Percentiles rank a stretch among this genome's conserved stretches.
phyloP scores from a whole-genome alignment of 2,888 invertebrate genomes.

The Agonopterix subpropinquella region DNA sequence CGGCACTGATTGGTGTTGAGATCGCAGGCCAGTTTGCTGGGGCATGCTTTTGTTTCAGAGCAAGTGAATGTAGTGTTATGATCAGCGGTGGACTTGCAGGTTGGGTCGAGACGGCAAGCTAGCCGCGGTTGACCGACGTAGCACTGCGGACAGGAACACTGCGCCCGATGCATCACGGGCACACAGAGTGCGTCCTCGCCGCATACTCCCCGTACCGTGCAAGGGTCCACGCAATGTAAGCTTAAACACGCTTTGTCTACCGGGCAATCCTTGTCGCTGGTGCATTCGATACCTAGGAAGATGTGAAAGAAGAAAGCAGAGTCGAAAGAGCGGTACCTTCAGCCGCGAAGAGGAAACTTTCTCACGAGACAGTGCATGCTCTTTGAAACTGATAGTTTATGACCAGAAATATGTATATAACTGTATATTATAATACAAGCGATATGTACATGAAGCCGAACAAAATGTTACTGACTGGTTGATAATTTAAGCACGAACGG shows the following conservation, averaged over 20 bases:
- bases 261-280: conserved; percentile 92
- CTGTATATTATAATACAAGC: conserved; percentile 77
- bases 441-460: conserved; percentile 78
- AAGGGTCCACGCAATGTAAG: conserved; percentile 93
- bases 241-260: conserved; percentile 94
- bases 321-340: conserved; percentile 86
- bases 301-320: conserved; percentile 76
- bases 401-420: conserved; percentile 69
- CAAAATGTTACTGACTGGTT: conserved; percentile 71
- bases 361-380: conserved; percentile 85
- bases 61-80: conserved; percentile 79
- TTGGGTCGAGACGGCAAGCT: conserved; percentile 86
- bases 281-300: conserved; percentile 89
- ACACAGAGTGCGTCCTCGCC: conserved; percentile 93
- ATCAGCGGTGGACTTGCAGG: conserved; percentile 80
- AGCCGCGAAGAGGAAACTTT: conserved; percentile 92
- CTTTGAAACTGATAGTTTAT: conserved; percentile 75
- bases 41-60: conserved; percentile 81
- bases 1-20: conserved; percentile 81
- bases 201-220: conserved; percentile 90
- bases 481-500: conserved; percentile 74
- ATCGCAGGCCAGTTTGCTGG: conserved; percentile 84
- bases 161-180: conserved; percentile 88
- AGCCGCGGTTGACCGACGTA: conserved; percentile 88
- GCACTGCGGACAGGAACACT: conserved; percentile 92